A percentile compares a stretch with the other conserved stretches of the same genome.
These are phyloP conservation scores for Nycticryphes semicollaris DNA, from an alignment of 2,113 vertebrate species.

Conservation along the genomic window DNA sequence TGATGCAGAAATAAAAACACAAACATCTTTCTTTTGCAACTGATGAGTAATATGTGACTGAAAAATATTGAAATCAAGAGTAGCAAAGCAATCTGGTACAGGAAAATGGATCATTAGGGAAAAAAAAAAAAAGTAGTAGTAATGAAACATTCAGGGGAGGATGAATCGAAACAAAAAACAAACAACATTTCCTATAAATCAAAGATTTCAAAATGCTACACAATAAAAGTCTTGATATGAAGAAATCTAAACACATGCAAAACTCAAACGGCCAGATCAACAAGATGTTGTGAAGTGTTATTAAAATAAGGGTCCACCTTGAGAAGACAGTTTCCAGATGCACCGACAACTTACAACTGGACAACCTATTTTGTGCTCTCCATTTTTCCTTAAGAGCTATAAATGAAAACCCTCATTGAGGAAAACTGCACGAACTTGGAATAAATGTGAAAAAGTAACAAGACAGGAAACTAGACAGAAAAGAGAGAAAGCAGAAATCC, in stretches of 20 bases:
- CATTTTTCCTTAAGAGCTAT: background rate
- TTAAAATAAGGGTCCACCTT: background rate
- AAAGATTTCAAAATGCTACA: background rate
- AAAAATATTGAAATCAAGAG: slow-evolving; percentile 12
- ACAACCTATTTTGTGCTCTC: background rate
- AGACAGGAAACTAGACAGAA: background rate
- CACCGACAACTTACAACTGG: background rate
- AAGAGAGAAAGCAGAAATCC: background rate
- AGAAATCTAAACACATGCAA: background rate
- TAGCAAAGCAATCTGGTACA: background rate
- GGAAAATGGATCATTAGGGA: background rate
- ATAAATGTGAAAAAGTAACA: background rate
- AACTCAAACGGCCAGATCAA: background rate
- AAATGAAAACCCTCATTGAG: background rate
- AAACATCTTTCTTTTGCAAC: slow-evolving; percentile 3
- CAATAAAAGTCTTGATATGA: background rate
- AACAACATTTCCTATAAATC: slow-evolving; percentile 1
- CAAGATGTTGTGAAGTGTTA: background rate
- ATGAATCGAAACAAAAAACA: background rate
- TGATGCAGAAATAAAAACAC: background rate
- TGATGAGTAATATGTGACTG: background rate
- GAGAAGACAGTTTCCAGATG: background rate
- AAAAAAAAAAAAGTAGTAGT: background rate
- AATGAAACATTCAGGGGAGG: background rate
- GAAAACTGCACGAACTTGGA: background rate